Evolutionary conservation across 2,797 vertebrate species (phyloP), one percentile per base, ranked within the genome.

Genomic region (Acrossocheilus fasciatus): DNA sequence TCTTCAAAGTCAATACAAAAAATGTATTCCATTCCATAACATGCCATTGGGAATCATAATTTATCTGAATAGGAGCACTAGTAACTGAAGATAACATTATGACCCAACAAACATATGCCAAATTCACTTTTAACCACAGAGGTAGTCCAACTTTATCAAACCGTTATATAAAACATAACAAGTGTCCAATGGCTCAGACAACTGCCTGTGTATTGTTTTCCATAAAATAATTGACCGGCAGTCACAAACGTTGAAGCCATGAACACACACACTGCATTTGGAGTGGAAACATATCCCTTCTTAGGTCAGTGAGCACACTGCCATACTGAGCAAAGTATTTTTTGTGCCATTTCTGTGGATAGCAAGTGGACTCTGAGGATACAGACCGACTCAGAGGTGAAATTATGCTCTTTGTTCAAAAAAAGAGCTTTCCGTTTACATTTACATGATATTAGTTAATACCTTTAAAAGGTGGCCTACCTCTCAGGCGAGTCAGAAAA

Each of bases 381-480:
- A 57, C 36, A 54, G 34, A 70, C 23, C 0, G 23, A 74, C 39
- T 23, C 66, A 11, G 3, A 36, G 41, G 34, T 12, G 14, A 64
- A 76, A 76, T 41, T 0, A 76, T 68, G 30, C 47, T 84, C 23
- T 76, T 66, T 52, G 30, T 52, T 36, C 0, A 75, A 76, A 83
- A 69, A 39, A 64, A 47, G 10, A 20, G 12, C 12, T 41, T 39
- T 34, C 14, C 34, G 68, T 84, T 52, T 76, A 12, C 34, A 76
- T 84, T 52, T 76, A 26, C 34, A 77, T 41, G 83, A 69, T 54
- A 47, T 30, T 52, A 54, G 59, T 52, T 77, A 77, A 78, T 39
- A 69, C 78, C 36, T 30, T 69, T 69, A 69, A 84, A 84, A 52
- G 59, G 43, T 52, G 59, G 73, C 83, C 83, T 68, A 77, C 62